Percentiles rank a stretch among this genome's conserved stretches.
Conservation (phyloP, 53 echinoderm and acorn worm species). For the Astropecten irregularis region DNA sequence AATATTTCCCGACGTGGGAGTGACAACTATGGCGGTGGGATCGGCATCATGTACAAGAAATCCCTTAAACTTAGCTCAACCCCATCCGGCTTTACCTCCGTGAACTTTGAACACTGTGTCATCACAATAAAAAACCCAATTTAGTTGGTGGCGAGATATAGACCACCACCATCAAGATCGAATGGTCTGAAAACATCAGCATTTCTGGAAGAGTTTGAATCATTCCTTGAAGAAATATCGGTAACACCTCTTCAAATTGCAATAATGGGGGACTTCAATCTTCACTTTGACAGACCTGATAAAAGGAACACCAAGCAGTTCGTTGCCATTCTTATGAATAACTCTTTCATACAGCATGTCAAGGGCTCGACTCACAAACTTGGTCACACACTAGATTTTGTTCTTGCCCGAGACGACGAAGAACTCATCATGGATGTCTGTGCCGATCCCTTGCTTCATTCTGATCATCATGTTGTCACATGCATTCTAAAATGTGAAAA, state of each 20-base stretch:
- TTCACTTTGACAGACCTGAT: conserved; percentile 21
- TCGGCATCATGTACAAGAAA: conserved; percentile 38
- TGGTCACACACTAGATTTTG: conserved; percentile 32
- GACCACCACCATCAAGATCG: conserved; percentile 36
- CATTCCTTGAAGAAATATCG: conserved; percentile 28
- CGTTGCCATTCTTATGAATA: neutral
- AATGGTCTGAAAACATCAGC: conserved; percentile 16
- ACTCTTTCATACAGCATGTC: conserved; percentile 12
- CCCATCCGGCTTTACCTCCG: neutral
- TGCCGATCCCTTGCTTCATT: too few species aligned
- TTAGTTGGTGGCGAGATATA: conserved; percentile 13
- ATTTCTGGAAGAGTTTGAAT: conserved; percentile 41
- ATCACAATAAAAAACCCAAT: conserved; percentile 17
- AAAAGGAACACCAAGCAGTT: conserved; percentile 32
- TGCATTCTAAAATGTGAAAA: conserved; percentile 32
- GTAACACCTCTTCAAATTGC: conserved; percentile 36
- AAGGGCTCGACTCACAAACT: conserved; percentile 6
- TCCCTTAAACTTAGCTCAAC: neutral
- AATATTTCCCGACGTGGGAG: conserved; percentile 15
- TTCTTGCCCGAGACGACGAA: conserved; percentile 27
- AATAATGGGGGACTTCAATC: conserved; percentile 43
- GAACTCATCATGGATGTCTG: too few species aligned
- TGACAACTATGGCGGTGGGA: conserved; percentile 27
- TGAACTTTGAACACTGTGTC: conserved; percentile 45
- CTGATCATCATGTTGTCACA: conserved; percentile 41